Percentiles rank a stretch among this genome's conserved stretches.
Evolutionary conservation across 2,888 invertebrate genomes (phyloP).

Genomic region (Penaeus monodon): DNA sequence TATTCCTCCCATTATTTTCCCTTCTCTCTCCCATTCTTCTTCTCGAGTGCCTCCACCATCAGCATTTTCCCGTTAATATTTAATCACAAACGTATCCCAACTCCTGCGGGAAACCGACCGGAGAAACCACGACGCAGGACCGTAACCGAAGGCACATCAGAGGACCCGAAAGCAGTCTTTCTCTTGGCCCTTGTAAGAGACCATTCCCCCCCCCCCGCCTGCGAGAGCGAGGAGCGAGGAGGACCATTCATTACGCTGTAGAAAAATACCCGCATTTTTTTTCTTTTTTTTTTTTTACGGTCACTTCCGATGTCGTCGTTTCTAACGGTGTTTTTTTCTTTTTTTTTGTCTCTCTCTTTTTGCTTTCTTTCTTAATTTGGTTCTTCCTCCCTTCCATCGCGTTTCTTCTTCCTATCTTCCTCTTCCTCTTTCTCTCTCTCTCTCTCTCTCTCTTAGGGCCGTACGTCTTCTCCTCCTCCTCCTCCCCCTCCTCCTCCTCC

Average conservation of each 20-base stretch:
- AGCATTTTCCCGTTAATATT: conserved; percentile 12
- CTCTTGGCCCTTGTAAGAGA: no score
- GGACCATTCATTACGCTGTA: conserved; percentile 45
- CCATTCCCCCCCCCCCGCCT: no score
- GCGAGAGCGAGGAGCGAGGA: conserved; percentile 2
- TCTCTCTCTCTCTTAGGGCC: neutral
- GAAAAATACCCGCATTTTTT: conserved; percentile 44
- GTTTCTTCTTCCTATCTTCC: neutral
- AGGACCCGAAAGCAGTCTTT: no score
- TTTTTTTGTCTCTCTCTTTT: neutral
- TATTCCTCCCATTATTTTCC: neutral
- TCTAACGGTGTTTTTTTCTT: neutral
- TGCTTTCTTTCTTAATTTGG: neutral
- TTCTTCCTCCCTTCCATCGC: neutral
- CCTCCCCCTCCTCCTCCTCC: neutral
- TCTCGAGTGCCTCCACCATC: neutral
- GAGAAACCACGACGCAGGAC: conserved; percentile 1
- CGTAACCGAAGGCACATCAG: neutral
- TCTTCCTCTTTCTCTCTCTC: neutral
- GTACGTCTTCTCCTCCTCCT: conserved; percentile 1
- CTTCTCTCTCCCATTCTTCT: conserved; percentile 3
- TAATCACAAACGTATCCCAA: conserved; percentile 25
- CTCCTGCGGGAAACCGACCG: conserved; percentile 21
- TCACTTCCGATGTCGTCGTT: neutral
- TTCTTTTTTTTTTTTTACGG: neutral